Conservation (phyloP, 2,888 invertebrate genomes). For the Amiota communis region DNA sequence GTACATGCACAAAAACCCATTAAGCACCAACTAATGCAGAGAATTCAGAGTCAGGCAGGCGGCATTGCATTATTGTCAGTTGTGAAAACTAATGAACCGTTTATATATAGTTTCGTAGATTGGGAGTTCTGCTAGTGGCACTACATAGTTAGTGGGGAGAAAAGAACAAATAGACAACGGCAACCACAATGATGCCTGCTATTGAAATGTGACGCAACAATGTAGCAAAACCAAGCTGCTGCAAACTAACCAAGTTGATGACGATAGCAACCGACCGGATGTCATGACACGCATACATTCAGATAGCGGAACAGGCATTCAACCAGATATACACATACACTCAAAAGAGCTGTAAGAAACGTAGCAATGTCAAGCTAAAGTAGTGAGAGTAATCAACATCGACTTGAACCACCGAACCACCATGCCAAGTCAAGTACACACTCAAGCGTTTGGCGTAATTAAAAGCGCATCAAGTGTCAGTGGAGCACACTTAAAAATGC, state of each 20-base stretch:
- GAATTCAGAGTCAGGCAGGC: conserved; percentile 27
- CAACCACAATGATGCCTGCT: conserved; percentile 22
- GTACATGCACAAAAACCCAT: conserved; percentile 26
- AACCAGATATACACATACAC: conserved; percentile 6
- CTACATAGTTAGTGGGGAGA: conserved; percentile 24
- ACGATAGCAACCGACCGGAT: background rate
- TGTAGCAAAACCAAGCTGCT: conserved; percentile 9
- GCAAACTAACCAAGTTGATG: background rate
- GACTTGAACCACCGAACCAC: background rate
- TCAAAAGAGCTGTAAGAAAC: conserved; percentile 41
- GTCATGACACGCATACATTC: conserved; percentile 19
- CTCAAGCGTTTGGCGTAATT: conserved; percentile 70
- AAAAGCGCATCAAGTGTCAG: conserved; percentile 73
- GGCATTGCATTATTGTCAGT: conserved; percentile 20
- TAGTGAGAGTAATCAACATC: background rate
- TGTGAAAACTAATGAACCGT: conserved; percentile 63
- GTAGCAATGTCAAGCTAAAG: conserved; percentile 15
- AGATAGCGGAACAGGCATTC: background rate
- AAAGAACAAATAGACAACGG: conserved; percentile 22
- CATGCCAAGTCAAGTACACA: conserved; percentile 45
- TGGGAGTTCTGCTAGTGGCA: conserved; percentile 48
- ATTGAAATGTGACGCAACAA: conserved; percentile 33
- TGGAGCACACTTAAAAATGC: conserved; percentile 71
- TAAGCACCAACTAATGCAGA: conserved; percentile 32
- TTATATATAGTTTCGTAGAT: conserved; percentile 60